Evolutionary conservation across 2,113 vertebrate species (phyloP).

Genomic region (Sceloporus undulatus): DNA sequence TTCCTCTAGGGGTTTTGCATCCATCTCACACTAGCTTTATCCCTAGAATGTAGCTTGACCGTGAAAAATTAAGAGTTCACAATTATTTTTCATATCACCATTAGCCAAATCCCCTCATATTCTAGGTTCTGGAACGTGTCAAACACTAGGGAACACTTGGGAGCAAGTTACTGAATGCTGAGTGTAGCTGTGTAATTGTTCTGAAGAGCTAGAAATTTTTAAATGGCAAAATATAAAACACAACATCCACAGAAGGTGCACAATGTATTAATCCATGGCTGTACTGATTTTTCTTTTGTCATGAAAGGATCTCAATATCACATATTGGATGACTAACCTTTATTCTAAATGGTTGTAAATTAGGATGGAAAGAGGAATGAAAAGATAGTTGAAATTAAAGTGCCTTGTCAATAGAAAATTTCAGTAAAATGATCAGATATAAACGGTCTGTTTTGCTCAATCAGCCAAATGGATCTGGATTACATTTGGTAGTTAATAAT

Average conservation of each 20-base stretch:
- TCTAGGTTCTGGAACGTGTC: too few species aligned
- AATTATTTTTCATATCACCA: too few species aligned
- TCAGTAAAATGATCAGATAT: neutral
- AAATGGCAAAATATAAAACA: neutral
- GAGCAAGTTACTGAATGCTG: too few species aligned
- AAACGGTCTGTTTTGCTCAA: neutral
- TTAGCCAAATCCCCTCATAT: too few species aligned
- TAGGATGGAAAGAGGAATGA: too few species aligned
- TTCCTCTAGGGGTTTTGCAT: neutral
- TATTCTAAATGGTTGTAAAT: neutral
- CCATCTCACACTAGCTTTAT: neutral
- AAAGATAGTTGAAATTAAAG: neutral
- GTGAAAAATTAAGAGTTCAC: too few species aligned
- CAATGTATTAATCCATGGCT: too few species aligned
- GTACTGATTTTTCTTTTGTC: neutral
- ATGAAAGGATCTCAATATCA: neutral
- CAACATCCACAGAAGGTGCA: neutral
- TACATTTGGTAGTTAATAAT: neutral
- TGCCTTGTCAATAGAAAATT: neutral
- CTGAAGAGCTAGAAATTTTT: too few species aligned
- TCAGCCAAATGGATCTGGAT: neutral
- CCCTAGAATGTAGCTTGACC: neutral
- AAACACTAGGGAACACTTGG: too few species aligned
- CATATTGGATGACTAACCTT: neutral
- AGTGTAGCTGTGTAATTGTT: too few species aligned